These are phyloP conservation scores for Hydrophis major DNA, from an alignment of 2,797 vertebrate genomes.

Conservation along the genomic window DNA sequence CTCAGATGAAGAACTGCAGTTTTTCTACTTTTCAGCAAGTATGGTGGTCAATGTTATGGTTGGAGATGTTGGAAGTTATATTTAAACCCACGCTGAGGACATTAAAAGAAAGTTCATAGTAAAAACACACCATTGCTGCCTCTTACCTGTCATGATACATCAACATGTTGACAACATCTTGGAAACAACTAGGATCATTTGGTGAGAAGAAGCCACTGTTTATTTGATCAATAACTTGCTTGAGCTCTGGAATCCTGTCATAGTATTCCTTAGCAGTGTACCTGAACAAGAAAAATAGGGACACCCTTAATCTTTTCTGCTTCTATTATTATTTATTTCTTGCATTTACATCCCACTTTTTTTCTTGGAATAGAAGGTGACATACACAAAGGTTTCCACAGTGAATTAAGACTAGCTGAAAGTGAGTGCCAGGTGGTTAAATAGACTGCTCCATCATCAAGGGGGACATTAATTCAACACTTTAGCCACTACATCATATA, in stretches of 20 bases:
- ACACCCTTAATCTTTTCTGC: not conserved
- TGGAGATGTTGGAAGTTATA: not conserved
- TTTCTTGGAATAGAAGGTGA: not conserved
- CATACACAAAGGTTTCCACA: not conserved
- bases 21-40: not conserved
- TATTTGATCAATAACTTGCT: constrained; percentile 82
- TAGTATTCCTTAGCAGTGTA: constrained; percentile 81
- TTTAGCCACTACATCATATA: not conserved
- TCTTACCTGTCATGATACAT: constrained; percentile 82
- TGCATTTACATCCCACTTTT: not conserved
- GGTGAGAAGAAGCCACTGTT: constrained; percentile 81
- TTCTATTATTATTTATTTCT: not conserved
- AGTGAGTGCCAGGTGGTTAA: not conserved
- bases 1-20: not conserved
- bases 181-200: constrained; percentile 78
- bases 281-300: constrained; percentile 58
- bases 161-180: constrained; percentile 81
- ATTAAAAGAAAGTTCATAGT: not conserved
- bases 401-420: not conserved
- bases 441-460: not conserved
- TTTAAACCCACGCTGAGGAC: not conserved
- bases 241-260: constrained; percentile 78
- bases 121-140: not conserved
- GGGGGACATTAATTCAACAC: not conserved
- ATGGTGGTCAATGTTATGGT: not conserved